Percentiles rank a stretch among this genome's conserved stretches.
Evolutionary conservation across 2,113 vertebrate species (phyloP).

Genomic region (Alaudala cheleensis): DNA sequence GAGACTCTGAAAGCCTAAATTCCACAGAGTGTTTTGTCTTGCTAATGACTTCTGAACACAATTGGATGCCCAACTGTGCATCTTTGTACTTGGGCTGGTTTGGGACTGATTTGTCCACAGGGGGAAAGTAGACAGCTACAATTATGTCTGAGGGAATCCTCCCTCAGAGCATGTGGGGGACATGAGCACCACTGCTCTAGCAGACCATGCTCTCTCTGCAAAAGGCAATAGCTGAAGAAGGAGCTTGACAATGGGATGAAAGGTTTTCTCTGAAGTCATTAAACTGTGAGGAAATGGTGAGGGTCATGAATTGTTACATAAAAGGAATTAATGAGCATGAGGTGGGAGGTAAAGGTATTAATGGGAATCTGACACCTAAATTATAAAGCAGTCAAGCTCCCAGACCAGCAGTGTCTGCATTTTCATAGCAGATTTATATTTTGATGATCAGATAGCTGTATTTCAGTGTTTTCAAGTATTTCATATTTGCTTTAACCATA

Average conservation of each 20-base stretch:
- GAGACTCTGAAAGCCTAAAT: conserved; percentile 72
- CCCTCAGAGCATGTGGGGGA: conserved; percentile 71
- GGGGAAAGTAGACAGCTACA: conserved; percentile 76
- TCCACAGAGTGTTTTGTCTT: conserved; percentile 80
- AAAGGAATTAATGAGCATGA: conserved; percentile 80
- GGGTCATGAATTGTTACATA: conserved; percentile 82
- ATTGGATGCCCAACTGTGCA: conserved; percentile 77
- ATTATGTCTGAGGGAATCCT: conserved; percentile 72
- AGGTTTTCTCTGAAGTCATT: conserved; percentile 82
- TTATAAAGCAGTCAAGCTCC: conserved; percentile 61
- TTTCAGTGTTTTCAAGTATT: neutral
- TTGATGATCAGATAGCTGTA: neutral
- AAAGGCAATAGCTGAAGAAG: conserved; percentile 74
- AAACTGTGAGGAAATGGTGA: conserved; percentile 87
- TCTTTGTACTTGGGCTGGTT: conserved; percentile 72
- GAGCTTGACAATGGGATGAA: conserved; percentile 85
- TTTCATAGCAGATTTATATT: conserved; percentile 50
- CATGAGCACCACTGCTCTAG: conserved; percentile 70
- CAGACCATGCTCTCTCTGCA: conserved; percentile 75
- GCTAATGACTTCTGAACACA: conserved; percentile 83
- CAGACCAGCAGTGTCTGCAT: neutral
- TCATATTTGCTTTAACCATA: neutral
- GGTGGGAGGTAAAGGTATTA: conserved; percentile 79
- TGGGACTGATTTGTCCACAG: conserved; percentile 80
- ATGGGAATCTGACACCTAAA: conserved; percentile 75